These are phyloP conservation scores for Xiphorhynchus elegans DNA, from an alignment of 2,113 vertebrate genomes.

Conservation along the genomic window DNA sequence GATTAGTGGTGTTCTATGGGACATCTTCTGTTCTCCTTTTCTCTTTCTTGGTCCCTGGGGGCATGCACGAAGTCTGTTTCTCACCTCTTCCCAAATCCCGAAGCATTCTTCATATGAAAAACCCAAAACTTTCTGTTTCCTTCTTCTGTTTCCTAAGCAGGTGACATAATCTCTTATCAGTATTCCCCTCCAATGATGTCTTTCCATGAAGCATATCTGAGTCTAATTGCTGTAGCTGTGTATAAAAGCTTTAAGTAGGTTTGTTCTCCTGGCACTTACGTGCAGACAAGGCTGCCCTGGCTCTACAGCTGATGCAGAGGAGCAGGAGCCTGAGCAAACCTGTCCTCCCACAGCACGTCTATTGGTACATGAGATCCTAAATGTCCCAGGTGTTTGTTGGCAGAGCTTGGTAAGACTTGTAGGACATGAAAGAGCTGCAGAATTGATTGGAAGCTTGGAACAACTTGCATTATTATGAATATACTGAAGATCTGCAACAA, in stretches of 20 bases:
- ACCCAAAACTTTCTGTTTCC: background rate
- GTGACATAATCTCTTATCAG: background rate
- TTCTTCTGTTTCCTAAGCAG: background rate
- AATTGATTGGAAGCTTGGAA: background rate
- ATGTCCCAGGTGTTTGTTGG: fast-evolving
- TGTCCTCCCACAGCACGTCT: background rate
- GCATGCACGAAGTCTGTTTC: background rate
- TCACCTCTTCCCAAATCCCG: background rate
- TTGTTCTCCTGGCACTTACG: background rate
- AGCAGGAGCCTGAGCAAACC: background rate
- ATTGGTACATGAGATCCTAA: background rate
- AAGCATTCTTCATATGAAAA: background rate
- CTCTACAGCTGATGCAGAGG: background rate
- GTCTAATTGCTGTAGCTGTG: background rate
- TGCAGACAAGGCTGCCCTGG: background rate
- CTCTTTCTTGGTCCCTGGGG: background rate
- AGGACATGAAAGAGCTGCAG: background rate
- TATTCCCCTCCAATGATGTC: background rate
- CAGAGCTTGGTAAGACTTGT: background rate
- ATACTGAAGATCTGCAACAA: background rate
- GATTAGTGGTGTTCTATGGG: background rate
- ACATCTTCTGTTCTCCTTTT: background rate
- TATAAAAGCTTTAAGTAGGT: background rate
- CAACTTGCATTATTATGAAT: background rate
- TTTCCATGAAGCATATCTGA: background rate